Evolutionary conservation across 1,140 invertebrate species (phyloP), one percentile per base, ranked within the genome.

Genomic region (Nomia melanderi): DNA sequence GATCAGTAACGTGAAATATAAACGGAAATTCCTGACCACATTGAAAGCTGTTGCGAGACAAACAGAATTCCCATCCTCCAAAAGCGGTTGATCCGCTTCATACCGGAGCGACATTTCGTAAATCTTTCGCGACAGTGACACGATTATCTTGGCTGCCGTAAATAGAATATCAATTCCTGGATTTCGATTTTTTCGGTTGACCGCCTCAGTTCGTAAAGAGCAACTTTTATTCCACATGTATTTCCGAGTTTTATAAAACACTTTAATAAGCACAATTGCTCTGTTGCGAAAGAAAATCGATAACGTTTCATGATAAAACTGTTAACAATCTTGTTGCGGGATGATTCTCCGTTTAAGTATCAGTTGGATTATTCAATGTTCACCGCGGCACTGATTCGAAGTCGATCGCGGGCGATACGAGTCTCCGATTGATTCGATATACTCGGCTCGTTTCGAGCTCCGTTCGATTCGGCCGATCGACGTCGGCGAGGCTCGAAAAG

Each of bases 401-500:
- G 56, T 71, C 25, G 62, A 73, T 23, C 23, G 6, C 23, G 29
- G 8, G 8, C 27, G 41, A 50, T 54, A 4, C 7, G 56, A 31
- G 17, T 29, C n/a, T 29, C 9, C 23, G 54, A 69, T 73, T 71
- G 33, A 72, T 81, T 36, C 4, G 39, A 65, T 31, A 9, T 44
- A 36, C 29, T 39, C 17, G 56, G 23, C 27, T 64, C 41, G 62
- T 47, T 72, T 69, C 11, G 56, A 23, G 25, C 62, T 78, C 67
- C 50, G 23, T n/a, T 27, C 41, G 62, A 60, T 75, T 47, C 14
- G 53, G 29, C 57, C 33, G 63, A 81, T 66, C 64, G 67, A 9
- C 31, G 71, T 25, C 70, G 82, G 83, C 85, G 86, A 81, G 78
- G 75, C 76, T 84, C 79, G 54, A 81, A 76, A 77, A 74, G 44